These are phyloP conservation scores for Catocala fraxini DNA, from an alignment of 2,888 invertebrate species.

Conservation along the genomic window DNA sequence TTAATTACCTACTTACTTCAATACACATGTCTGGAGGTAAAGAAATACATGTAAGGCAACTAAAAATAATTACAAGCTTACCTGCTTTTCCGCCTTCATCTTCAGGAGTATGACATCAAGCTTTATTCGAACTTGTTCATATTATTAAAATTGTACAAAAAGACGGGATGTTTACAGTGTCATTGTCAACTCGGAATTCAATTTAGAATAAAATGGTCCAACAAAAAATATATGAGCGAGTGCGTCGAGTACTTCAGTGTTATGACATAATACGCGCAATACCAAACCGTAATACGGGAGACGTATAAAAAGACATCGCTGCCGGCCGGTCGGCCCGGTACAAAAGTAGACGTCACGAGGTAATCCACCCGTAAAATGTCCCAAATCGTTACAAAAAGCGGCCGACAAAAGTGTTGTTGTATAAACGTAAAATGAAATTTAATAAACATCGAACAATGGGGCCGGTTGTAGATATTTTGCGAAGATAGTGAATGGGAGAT, in stretches of 20 bases:
- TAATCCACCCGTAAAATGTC: slow-evolving; percentile 87
- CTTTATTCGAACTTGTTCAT: slow-evolving; percentile 30
- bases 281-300: slow-evolving; percentile 79
- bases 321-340: slow-evolving; percentile 61
- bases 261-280: slow-evolving; percentile 87
- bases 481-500: slow-evolving; percentile 85
- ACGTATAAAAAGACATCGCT: slow-evolving; percentile 81
- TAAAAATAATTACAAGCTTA: slow-evolving; percentile 1
- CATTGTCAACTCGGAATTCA: slow-evolving; percentile 83
- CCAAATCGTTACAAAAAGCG: slow-evolving; percentile 82
- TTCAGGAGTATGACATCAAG: slow-evolving; percentile 27
- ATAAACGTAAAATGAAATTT: slow-evolving; percentile 87
- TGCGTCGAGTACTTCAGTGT: slow-evolving; percentile 80
- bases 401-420: slow-evolving; percentile 87
- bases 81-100: slow-evolving; percentile 13
- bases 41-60: background rate
- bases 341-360: slow-evolving; percentile 78
- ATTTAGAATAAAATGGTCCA: slow-evolving; percentile 77
- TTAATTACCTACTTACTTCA: too few relatives aligned
- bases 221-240: slow-evolving; percentile 75
- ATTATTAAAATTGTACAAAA: slow-evolving; percentile 72
- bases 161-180: slow-evolving; percentile 81
- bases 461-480: slow-evolving; percentile 78
- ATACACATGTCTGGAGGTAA: background rate
- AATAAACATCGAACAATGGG: slow-evolving; percentile 85